Evolutionary conservation across 2,888 invertebrate genomes (phyloP).

Genomic region (Panorpa germanica): DNA sequence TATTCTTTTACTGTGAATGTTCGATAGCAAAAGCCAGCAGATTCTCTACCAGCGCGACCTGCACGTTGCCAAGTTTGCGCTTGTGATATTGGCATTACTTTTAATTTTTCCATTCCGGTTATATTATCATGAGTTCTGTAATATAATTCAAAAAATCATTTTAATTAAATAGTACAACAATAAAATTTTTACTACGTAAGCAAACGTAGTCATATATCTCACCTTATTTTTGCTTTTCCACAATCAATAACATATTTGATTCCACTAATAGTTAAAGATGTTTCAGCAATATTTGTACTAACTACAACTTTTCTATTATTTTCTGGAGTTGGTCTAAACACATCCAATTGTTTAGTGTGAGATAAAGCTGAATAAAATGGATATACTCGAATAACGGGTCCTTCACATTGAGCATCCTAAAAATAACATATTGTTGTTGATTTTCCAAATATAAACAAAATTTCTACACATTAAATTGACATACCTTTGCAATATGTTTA

Average conservation of each 20-base stretch:
- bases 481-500: conserved; percentile 46
- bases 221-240: conserved; percentile 81
- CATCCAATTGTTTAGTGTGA: conserved; percentile 68
- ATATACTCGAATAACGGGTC: conserved; percentile 53
- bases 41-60: conserved; percentile 80
- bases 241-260: conserved; percentile 83
- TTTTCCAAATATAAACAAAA: not conserved
- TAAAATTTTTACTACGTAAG: conserved; percentile 1
- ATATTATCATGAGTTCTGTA: conserved; percentile 53
- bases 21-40: conserved; percentile 71
- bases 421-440: conserved; percentile 13
- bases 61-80: conserved; percentile 88
- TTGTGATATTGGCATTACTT: conserved; percentile 66
- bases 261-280: conserved; percentile 88
- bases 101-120: conserved; percentile 68
- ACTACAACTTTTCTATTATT: conserved; percentile 79
- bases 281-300: conserved; percentile 95
- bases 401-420: conserved; percentile 33
- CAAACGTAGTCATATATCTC: conserved; percentile 13
- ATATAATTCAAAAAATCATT: conserved; percentile 9
- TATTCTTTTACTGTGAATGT: conserved; percentile 67
- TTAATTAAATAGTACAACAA: not conserved
- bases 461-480: conserved; percentile 7
- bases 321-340: conserved; percentile 53
- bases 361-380: conserved; percentile 87